A percentile compares a stretch with the other conserved stretches of the same genome.
phyloP scores from a whole-genome alignment of 2,888 invertebrate species.

The Nymphalis polychloros region DNA sequence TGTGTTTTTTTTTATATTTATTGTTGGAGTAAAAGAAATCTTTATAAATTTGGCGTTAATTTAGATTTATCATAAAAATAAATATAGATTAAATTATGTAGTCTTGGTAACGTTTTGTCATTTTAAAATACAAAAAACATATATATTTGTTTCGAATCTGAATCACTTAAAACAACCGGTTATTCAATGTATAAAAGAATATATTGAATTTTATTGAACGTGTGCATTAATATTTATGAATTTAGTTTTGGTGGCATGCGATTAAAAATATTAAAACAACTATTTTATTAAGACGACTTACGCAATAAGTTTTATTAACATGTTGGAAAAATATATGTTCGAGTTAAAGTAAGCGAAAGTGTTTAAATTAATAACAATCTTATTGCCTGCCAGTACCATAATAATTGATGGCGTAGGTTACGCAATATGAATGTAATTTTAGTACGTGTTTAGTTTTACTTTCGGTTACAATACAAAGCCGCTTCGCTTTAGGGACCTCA shows the following conservation, averaged over 20 bases:
- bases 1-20: neutral
- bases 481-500: neutral
- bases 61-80: no score
- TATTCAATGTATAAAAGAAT: neutral
- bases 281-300: constrained; percentile 5
- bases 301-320: constrained; percentile 8
- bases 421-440: constrained; percentile 10
- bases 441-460: constrained; percentile 16
- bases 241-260: neutral
- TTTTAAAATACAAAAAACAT: neutral
- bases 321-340: constrained; percentile 3
- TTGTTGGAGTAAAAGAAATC: no score
- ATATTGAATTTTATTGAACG: constrained; percentile 4
- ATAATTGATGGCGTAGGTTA: constrained; percentile 19
- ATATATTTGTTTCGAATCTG: neutral
- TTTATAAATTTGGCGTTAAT: no score
- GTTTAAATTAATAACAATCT: constrained; percentile 19
- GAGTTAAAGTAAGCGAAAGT: constrained; percentile 18
- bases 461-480: constrained; percentile 7
- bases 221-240: constrained; percentile 9
- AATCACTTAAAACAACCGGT: neutral
- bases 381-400: constrained; percentile 15
- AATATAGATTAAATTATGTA: neutral
- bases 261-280: constrained; percentile 7
- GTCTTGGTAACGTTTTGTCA: neutral